phyloP scores from a whole-genome alignment of 2,797 vertebrate genomes.

The Brachyalestes nurse region DNA sequence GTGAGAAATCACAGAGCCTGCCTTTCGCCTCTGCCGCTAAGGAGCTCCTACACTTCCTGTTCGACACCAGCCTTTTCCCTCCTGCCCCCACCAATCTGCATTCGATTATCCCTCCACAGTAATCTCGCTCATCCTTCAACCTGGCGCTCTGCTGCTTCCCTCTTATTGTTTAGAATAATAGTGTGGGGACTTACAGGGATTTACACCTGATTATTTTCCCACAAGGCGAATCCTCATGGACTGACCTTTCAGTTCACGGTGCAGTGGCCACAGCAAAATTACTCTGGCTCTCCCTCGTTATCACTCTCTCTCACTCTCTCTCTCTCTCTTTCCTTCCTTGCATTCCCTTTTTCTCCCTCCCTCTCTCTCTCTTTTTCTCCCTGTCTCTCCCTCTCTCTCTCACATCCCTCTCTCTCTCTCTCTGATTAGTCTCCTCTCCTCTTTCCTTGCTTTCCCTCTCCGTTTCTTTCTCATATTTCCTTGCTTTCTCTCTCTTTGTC shows the following conservation, averaged over 20 bases:
- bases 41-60: conserved; percentile 50
- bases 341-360: background rate
- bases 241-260: conserved; percentile 56
- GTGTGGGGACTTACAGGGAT: conserved; percentile 57
- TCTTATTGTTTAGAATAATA: conserved; percentile 58
- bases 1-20: conserved; percentile 44
- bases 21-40: conserved; percentile 51
- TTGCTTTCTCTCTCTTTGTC: too few species aligned
- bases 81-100: conserved; percentile 51
- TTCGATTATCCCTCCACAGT: conserved; percentile 52
- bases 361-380: conserved; percentile 31
- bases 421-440: background rate
- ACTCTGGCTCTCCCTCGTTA: conserved; percentile 18
- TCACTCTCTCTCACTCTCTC: conserved; percentile 59
- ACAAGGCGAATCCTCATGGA: conserved; percentile 53
- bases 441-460: background rate
- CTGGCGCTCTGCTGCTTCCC: conserved; percentile 35
- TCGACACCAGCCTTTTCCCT: conserved; percentile 49
- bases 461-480: too few species aligned
- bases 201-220: conserved; percentile 58
- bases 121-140: conserved; percentile 54
- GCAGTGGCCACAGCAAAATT: conserved; percentile 62
- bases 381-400: background rate
- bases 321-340: background rate
- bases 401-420: conserved; percentile 20